Evolutionary conservation across 92 coral and sea anemone genomes (phyloP).

Genomic region (Anthopleura xanthogrammica): DNA sequence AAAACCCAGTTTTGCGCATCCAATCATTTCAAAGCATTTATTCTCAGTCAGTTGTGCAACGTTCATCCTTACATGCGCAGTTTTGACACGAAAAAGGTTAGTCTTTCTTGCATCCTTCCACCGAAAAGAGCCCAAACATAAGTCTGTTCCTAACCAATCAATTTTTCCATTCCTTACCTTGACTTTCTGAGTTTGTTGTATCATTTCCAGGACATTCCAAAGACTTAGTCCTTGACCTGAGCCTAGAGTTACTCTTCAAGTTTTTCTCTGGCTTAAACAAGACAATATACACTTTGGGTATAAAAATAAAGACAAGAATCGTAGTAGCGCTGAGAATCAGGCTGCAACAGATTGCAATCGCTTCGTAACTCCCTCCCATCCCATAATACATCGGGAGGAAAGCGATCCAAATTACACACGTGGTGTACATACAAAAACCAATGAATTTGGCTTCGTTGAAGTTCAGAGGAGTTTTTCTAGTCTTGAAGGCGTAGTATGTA

Average conservation of each 20-base stretch:
- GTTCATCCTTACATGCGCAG: too few species aligned
- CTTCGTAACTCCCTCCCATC: slow-evolving; percentile 57
- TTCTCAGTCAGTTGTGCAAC: too few species aligned
- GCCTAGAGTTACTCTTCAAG: slow-evolving; percentile 58
- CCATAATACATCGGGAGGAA: slow-evolving; percentile 75
- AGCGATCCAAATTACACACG: slow-evolving; percentile 74
- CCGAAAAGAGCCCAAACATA: not conserved
- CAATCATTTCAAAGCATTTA: too few species aligned
- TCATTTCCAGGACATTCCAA: slow-evolving; percentile 20
- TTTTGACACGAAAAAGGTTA: too few species aligned
- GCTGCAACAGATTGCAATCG: slow-evolving; percentile 58
- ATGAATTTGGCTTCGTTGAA: slow-evolving; percentile 85
- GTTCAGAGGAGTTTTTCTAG: slow-evolving; percentile 74
- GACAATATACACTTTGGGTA: slow-evolving; percentile 73
- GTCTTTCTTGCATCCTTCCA: not conserved
- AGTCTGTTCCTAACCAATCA: not conserved
- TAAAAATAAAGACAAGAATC: slow-evolving; percentile 58
- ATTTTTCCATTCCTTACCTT: not conserved
- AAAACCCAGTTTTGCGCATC: too few species aligned
- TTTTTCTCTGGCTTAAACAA: slow-evolving; percentile 72
- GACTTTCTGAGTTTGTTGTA: slow-evolving; percentile 1
- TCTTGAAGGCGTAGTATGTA: slow-evolving; percentile 74
- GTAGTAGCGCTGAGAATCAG: slow-evolving; percentile 72
- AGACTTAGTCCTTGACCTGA: slow-evolving; percentile 61
- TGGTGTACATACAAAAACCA: slow-evolving; percentile 77